Evolutionary conservation across 2,888 invertebrate genomes (phyloP).

Genomic region (Aphodius sticticus): DNA sequence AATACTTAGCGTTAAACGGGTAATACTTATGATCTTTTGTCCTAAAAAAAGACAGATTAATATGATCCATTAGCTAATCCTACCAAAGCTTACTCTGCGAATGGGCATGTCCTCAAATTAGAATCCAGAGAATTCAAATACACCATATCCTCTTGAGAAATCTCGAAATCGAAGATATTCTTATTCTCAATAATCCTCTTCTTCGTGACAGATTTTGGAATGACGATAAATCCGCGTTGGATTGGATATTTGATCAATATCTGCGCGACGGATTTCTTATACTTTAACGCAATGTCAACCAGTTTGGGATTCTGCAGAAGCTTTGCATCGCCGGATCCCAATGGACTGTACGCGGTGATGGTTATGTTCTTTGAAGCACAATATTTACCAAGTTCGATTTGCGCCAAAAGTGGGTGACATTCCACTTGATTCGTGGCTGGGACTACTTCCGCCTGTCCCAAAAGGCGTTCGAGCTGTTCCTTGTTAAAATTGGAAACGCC

Average conservation of each 20-base stretch:
- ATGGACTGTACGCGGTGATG: slow-evolving; percentile 81
- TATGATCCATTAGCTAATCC: neutral
- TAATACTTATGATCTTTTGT: slow-evolving; percentile 19
- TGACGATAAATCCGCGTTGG: slow-evolving; percentile 76
- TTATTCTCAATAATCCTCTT: slow-evolving; percentile 74
- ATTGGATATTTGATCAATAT: slow-evolving; percentile 70
- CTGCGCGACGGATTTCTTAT: slow-evolving; percentile 75
- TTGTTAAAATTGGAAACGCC: slow-evolving; percentile 90
- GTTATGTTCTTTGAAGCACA: slow-evolving; percentile 70
- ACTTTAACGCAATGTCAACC: slow-evolving; percentile 66
- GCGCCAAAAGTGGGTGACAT: slow-evolving; percentile 70
- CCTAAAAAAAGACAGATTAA: neutral
- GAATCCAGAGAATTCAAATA: slow-evolving; percentile 71
- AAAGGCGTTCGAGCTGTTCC: slow-evolving; percentile 74
- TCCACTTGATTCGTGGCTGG: slow-evolving; percentile 73
- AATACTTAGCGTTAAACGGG: slow-evolving; percentile 58
- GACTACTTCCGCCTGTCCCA: slow-evolving; percentile 70
- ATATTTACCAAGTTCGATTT: slow-evolving; percentile 71
- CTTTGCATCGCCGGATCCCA: slow-evolving; percentile 72
- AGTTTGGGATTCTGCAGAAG: slow-evolving; percentile 77
- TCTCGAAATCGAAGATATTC: slow-evolving; percentile 77
- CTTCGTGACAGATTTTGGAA: slow-evolving; percentile 84
- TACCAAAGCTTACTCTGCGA: slow-evolving; percentile 29
- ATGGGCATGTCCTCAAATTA: slow-evolving; percentile 39
- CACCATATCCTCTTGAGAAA: slow-evolving; percentile 72